Evolutionary conservation across 2,113 vertebrate genomes (phyloP).

Genomic region (Ochotona curzoniae): DNA sequence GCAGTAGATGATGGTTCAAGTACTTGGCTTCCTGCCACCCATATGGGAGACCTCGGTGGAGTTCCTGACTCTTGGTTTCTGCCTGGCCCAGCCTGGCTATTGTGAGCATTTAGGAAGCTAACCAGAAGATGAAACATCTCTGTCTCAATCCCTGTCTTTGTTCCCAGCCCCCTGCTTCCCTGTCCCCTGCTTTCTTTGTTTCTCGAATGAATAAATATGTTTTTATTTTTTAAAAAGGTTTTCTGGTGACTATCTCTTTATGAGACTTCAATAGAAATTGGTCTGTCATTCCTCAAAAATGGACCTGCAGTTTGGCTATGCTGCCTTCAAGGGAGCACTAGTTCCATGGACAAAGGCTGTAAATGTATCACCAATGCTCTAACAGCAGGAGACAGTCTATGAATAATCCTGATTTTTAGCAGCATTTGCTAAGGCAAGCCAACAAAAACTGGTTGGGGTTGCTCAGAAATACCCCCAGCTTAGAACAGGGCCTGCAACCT

Average conservation of each 20-base stretch:
- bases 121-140: too few species aligned
- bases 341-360: not conserved
- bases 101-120: too few species aligned
- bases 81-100: too few species aligned
- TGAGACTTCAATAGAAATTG: accelerated
- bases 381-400: not conserved
- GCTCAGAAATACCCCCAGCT: not conserved
- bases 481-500: not conserved
- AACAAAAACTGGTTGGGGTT: not conserved
- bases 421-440: not conserved
- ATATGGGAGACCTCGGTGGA: too few species aligned
- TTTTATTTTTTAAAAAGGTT: not conserved
- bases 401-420: not conserved
- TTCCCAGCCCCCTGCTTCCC: too few species aligned
- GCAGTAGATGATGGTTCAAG: too few species aligned
- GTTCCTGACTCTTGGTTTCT: too few species aligned
- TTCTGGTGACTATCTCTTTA: not conserved
- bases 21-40: too few species aligned
- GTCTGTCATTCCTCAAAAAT: not conserved
- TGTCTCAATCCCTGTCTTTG: too few species aligned
- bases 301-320: constrained; percentile 60
- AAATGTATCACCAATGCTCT: not conserved
- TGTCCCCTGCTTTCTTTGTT: too few species aligned
- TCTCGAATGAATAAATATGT: too few species aligned
- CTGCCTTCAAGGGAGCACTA: constrained; percentile 38